Evolutionary conservation across 2,797 vertebrate species (phyloP).

Genomic region (Mycteria americana): DNA sequence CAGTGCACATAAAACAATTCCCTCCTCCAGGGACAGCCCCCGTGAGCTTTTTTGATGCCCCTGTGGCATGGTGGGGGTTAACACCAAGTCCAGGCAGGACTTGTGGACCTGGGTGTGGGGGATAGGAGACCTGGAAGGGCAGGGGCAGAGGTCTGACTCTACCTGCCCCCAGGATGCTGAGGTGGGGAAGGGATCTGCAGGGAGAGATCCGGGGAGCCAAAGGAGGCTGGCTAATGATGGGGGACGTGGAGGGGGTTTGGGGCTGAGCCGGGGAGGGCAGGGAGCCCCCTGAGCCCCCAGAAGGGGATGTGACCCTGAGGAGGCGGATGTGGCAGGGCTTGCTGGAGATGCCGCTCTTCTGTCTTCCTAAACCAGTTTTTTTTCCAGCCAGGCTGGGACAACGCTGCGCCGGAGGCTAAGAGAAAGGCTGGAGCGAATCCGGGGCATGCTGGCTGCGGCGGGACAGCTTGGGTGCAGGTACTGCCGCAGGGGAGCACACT

Average conservation of each 20-base stretch:
- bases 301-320: not conserved
- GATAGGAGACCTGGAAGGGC: not conserved
- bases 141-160: not conserved
- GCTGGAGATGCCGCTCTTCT: not conserved
- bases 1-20: not conserved
- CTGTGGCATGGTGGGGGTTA: not conserved
- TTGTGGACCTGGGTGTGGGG: not conserved
- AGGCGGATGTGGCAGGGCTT: not conserved
- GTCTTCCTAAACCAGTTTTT: not conserved
- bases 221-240: not conserved
- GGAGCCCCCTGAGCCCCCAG: not conserved
- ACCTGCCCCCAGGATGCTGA: not conserved
- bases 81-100: not conserved
- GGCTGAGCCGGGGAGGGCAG: not conserved
- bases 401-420: not conserved
- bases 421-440: not conserved
- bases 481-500: not conserved
- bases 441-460: not conserved
- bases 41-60: rapidly evolving
- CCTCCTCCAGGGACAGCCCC: not conserved
- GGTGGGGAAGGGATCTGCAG: not conserved
- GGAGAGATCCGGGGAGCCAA: not conserved
- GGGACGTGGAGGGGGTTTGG: not conserved
- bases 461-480: not conserved
- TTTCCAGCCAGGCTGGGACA: not conserved